These are phyloP conservation scores for Buceros bicornis DNA, from an alignment of 2,797 vertebrate species.

Conservation along the genomic window DNA sequence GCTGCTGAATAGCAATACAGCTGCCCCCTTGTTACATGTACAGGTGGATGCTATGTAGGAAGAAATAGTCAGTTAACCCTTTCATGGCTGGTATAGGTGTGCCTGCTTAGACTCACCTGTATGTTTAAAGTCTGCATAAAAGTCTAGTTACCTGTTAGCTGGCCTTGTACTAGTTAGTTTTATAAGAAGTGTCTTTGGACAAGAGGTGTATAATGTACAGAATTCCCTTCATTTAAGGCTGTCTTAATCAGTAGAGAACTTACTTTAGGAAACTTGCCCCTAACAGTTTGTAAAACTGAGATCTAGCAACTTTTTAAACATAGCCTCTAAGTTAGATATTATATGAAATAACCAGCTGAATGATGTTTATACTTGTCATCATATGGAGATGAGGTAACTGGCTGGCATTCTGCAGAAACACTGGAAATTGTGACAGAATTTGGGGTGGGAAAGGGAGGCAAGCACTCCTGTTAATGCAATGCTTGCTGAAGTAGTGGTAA, in stretches of 20 bases:
- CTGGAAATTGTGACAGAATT: neutral
- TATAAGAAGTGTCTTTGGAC: neutral
- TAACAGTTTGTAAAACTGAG: neutral
- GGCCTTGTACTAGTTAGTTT: neutral
- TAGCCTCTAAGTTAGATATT: neutral
- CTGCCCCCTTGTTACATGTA: neutral
- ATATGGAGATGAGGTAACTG: neutral
- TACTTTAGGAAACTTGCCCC: neutral
- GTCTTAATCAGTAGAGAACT: neutral
- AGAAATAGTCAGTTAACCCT: neutral
- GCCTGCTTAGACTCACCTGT: neutral
- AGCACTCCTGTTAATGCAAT: neutral
- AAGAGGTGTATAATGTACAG: neutral
- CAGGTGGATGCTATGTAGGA: neutral
- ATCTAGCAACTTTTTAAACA: neutral
- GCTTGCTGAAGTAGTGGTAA: neutral
- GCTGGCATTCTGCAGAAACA: neutral
- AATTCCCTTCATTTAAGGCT: neutral
- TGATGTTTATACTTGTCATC: neutral
- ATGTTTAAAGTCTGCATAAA: neutral
- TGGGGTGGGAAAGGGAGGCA: neutral
- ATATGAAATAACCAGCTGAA: neutral
- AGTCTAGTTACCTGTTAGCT: neutral
- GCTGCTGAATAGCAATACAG: neutral
- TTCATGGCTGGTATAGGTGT: neutral